These are phyloP conservation scores for Heteromurus nitidus DNA, from an alignment of 2,888 invertebrate genomes.

Conservation along the genomic window DNA sequence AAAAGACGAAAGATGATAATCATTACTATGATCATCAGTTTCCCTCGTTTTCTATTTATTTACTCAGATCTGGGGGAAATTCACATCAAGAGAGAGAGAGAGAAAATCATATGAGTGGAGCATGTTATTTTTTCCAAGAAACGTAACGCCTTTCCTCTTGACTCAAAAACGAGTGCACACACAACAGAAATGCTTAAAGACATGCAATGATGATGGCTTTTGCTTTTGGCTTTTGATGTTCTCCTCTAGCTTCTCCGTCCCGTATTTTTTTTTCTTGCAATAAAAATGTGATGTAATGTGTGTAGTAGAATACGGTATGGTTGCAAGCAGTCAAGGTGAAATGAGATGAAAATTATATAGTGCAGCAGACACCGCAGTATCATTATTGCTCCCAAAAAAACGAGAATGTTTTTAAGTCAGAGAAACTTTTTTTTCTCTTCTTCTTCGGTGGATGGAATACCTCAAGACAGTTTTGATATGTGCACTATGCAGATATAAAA, in stretches of 20 bases:
- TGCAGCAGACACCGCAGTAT: slow-evolving; percentile 65
- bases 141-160: slow-evolving; percentile 64
- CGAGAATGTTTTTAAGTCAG: slow-evolving; percentile 51
- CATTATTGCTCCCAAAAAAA: slow-evolving; percentile 63
- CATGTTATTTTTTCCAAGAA: slow-evolving; percentile 64
- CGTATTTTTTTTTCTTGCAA: slow-evolving; percentile 47
- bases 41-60: slow-evolving; percentile 45
- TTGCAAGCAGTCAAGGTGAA: slow-evolving; percentile 63
- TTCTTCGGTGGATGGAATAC: no score
- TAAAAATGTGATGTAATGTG: slow-evolving; percentile 49
- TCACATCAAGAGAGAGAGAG: slow-evolving; percentile 58
- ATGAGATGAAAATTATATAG: slow-evolving; percentile 69
- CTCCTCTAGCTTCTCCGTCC: slow-evolving; percentile 45
- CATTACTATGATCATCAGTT: slow-evolving; percentile 44
- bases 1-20: no score
- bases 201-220: slow-evolving; percentile 54
- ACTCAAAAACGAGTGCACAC: slow-evolving; percentile 38
- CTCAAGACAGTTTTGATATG: background rate
- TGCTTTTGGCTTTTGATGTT: slow-evolving; percentile 10
- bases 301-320: background rate
- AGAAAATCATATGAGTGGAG: slow-evolving; percentile 51
- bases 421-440: slow-evolving; percentile 34
- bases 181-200: slow-evolving; percentile 53
- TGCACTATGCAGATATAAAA: background rate
- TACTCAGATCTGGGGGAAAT: slow-evolving; percentile 54